phyloP scores from a whole-genome alignment of 2,888 invertebrate species.

The Pachliopta kotzebuea region DNA sequence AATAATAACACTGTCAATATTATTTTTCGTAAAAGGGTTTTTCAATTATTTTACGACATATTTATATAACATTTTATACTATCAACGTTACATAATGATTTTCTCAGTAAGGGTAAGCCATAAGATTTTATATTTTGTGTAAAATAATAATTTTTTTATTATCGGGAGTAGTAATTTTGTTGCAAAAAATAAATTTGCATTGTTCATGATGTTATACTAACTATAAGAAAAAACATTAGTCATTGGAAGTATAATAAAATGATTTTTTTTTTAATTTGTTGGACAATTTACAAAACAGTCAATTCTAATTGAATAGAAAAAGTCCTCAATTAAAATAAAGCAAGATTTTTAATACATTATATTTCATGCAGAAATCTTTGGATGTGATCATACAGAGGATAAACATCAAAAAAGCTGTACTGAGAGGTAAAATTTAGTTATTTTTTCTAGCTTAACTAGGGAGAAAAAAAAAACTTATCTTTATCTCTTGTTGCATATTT shows the following conservation, averaged over 20 bases:
- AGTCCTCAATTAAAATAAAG: too few species aligned
- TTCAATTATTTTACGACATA: neutral
- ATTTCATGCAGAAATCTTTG: slow-evolving; percentile 17
- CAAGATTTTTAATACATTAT: neutral
- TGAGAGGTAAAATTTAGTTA: slow-evolving; percentile 4
- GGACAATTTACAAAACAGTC: too few species aligned
- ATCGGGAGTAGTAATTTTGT: neutral
- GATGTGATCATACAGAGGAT: slow-evolving; percentile 20
- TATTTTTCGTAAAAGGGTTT: neutral
- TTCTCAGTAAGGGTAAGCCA: neutral
- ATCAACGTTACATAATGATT: neutral
- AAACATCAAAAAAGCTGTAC: slow-evolving; percentile 11
- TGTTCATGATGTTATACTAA: too few species aligned
- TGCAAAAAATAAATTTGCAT: too few species aligned
- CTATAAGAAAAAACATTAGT: too few species aligned
- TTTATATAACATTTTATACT: neutral
- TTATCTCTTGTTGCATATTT: too few species aligned
- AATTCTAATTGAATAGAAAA: too few species aligned
- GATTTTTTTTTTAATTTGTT: too few species aligned
- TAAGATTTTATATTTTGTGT: neutral
- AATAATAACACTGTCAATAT: neutral
- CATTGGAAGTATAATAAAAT: too few species aligned
- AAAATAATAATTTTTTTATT: neutral
- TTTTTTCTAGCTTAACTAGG: too few species aligned
- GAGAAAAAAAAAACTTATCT: too few species aligned